Evolutionary conservation across 2,113 vertebrate species (phyloP).

Genomic region (Smithornis capensis): DNA sequence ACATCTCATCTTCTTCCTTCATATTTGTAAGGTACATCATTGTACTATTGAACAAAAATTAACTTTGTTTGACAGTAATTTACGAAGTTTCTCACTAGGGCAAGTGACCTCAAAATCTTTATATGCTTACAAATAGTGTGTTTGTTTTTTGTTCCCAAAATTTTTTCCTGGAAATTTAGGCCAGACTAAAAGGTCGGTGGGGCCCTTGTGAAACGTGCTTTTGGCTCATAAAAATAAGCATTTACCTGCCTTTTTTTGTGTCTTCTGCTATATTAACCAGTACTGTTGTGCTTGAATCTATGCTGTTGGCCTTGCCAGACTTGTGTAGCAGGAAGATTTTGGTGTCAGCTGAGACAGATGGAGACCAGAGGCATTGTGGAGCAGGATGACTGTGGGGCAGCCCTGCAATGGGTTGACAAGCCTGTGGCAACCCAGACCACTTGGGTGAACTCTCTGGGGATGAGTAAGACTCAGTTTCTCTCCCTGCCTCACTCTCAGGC

Average conservation of each 20-base stretch:
- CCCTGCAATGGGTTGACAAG: accelerated
- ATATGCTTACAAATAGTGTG: accelerated
- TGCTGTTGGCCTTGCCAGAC: background rate
- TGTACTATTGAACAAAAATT: background rate
- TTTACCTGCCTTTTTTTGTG: background rate
- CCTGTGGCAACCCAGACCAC: accelerated
- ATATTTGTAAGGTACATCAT: background rate
- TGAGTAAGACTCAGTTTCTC: background rate
- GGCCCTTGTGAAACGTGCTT: background rate
- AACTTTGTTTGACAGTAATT: background rate
- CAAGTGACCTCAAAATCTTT: background rate
- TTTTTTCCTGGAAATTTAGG: background rate
- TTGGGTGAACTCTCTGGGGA: background rate
- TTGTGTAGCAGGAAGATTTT: background rate
- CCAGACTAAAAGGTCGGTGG: background rate
- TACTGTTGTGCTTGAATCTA: background rate
- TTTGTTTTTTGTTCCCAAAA: background rate
- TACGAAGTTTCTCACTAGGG: background rate
- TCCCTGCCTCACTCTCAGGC: background rate
- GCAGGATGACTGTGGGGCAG: accelerated
- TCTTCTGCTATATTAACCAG: background rate
- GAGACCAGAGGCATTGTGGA: accelerated
- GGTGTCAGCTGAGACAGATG: accelerated
- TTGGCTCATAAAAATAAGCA: background rate
- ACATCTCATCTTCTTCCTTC: background rate